Base-by-base conservation (phyloP, 1,140 invertebrate genomes). In the Cotesia glomerata region DNA sequence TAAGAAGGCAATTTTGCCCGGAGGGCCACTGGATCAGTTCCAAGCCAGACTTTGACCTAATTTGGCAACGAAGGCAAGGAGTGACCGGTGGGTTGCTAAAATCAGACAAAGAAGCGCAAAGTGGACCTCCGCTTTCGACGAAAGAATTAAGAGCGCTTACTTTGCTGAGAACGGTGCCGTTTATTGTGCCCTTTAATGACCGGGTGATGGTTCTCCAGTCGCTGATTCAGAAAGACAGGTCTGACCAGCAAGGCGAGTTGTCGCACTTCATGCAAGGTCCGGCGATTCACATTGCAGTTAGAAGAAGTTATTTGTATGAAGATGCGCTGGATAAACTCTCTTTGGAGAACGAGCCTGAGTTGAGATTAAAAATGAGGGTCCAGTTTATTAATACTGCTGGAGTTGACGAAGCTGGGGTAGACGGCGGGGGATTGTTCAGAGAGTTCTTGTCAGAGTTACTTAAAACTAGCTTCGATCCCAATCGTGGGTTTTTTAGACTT, bases 401-500 rank as follows among this genome's bases (percentile, higher is more conserved):
- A 0, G 85, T 96, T 7, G 94, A 97, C 78, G 98, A 99, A 84
- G 96, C 95, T 0, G 98, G 98, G 0, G 95, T 99, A 5, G 98
- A 99, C 86, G 97, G 97, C 13, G 97, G 96, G 11, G 97, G 98
- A 2, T 91, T 98, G 2, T 94, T 99, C 76, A 88, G 97, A 52
- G 97, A 99, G 85, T 98, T 97, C 84, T 86, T 97, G 0, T 94
- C 93, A 1, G 95, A 97, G 83, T 87, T 99, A 4, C 86, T 99
- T 5, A 97, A 97, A 85, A 97, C 97, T 0, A 95, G 95, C 0
- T 99, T 99, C 84, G 97, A 99, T 89, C 97, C 98, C 0, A 99
- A 98, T 83, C 89, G 97, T 52, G 98, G 97, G 0, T 95, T 99
- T 80, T 99, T 99, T 84, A 86, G 93, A 65, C 88, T 97, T 13